Evolutionary conservation across 2,797 vertebrate species (phyloP).

Genomic region (Chelonia mydas): DNA sequence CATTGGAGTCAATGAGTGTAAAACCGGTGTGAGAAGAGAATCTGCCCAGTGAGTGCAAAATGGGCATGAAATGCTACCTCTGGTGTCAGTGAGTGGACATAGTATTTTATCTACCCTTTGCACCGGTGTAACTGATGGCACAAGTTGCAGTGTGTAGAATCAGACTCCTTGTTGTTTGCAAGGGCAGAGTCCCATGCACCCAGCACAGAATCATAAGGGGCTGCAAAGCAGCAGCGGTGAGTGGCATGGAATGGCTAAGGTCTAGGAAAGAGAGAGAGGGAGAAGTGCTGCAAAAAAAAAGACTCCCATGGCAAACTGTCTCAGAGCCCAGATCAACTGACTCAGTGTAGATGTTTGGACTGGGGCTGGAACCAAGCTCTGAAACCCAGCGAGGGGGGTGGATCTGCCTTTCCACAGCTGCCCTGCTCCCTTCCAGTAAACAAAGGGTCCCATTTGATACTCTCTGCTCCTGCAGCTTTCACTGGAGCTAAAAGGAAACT

Average conservation of each 20-base stretch:
- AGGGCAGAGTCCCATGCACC: neutral
- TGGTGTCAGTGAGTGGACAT: too few species aligned
- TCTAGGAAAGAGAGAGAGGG: neutral
- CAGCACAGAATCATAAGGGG: neutral
- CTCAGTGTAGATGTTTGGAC: neutral
- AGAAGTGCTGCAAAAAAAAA: neutral
- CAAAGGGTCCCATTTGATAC: accelerated
- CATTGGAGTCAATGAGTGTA: accelerated
- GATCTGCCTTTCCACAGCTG: neutral
- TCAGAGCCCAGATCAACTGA: too few species aligned
- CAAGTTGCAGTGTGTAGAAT: neutral
- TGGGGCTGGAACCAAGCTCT: neutral
- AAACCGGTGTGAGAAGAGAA: neutral
- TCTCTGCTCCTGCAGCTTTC: neutral
- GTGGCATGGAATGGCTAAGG: accelerated
- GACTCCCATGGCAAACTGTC: too few species aligned
- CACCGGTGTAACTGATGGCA: neutral
- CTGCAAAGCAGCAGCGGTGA: neutral
- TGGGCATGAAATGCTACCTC: neutral
- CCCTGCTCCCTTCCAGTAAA: neutral
- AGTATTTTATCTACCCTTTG: neutral
- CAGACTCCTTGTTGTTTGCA: neutral
- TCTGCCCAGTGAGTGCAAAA: neutral
- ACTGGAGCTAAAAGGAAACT: accelerated
- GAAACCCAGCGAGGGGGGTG: neutral